Base-by-base conservation (phyloP, 2,113 vertebrate species). In the Cololabis saira region DNA sequence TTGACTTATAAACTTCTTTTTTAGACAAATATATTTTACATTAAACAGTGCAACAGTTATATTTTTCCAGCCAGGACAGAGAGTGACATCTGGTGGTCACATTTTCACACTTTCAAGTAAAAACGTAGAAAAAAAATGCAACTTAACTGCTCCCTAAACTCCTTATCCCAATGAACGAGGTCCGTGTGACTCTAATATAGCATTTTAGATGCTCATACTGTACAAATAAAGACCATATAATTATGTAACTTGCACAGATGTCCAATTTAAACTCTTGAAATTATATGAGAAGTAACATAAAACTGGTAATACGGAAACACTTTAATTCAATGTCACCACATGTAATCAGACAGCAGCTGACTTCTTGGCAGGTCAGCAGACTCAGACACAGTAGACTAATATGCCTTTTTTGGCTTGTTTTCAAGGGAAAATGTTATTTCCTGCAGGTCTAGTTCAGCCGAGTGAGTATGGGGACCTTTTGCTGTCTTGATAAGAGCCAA, bases 41-140 rank as follows among this genome's bases (percentile, higher is more conserved):
- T 49, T 17, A 62, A 61, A n/a, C n/a, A n/a, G 57, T 70, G 55
- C 27, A 65, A 62, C 37, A 55, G 74, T 73, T n/a, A 17, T 45
- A 55, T 64, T 59, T 12, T 4, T 55, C 58, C 58, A 6, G 11
- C 2, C n/a, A 30, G n/a, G 40, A 54, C 2, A 57, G 1, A 68
- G 18, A 69, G 86, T 45, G 83, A 80, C 78, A 75, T 59, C 81
- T 88, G 55, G 45, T 61, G 76, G 70, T 48, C 54, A 41, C 16
- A 2, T 49, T 55, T 50, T 52, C 51, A 30, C 55, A 11, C 19
- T 45, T 50, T 30, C 17, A 51, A 56, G 13, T 40, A 13, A 17
- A 48, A 15, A 16, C 56, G 7, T 61, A 59, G 11, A n/a, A 42
- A 42, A 30, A 15, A 12, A 5, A 16, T 2, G 3, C n/a, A n/a